Evolutionary conservation across 2,113 vertebrate genomes (phyloP).

Genomic region (Sapayoa aenigma): DNA sequence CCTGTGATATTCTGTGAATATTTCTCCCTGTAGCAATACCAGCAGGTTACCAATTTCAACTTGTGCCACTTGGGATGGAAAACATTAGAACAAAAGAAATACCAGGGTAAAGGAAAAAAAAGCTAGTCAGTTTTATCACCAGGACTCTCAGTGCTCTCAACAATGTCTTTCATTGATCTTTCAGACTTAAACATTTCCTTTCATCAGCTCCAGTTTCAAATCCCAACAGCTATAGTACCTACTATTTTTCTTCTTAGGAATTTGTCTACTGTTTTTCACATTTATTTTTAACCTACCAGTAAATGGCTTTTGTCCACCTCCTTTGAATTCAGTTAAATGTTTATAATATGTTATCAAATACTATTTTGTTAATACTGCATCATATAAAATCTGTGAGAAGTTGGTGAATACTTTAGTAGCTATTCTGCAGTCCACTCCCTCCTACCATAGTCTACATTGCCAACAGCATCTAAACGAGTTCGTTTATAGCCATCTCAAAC

Average conservation of each 20-base stretch:
- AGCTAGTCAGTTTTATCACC: neutral
- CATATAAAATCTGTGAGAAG: neutral
- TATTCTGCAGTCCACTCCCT: neutral
- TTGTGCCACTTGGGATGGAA: neutral
- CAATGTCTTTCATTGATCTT: neutral
- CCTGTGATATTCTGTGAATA: neutral
- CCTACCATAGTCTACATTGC: neutral
- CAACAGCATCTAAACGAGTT: neutral
- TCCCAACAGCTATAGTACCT: neutral
- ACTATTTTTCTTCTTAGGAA: neutral
- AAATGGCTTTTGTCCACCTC: neutral
- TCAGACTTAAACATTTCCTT: neutral
- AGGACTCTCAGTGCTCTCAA: neutral
- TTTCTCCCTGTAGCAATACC: neutral
- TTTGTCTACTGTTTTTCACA: neutral
- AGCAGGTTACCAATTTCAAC: neutral
- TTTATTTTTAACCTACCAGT: neutral
- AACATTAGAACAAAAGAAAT: conserved; percentile 20
- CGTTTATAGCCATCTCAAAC: neutral
- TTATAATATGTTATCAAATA: neutral
- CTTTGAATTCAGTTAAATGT: neutral
- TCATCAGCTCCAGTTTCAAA: neutral
- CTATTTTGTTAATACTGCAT: neutral
- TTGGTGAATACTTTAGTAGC: neutral
- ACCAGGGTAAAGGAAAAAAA: neutral